phyloP scores from a whole-genome alignment of 2,888 invertebrate species.

The Hybos culiciformis region DNA sequence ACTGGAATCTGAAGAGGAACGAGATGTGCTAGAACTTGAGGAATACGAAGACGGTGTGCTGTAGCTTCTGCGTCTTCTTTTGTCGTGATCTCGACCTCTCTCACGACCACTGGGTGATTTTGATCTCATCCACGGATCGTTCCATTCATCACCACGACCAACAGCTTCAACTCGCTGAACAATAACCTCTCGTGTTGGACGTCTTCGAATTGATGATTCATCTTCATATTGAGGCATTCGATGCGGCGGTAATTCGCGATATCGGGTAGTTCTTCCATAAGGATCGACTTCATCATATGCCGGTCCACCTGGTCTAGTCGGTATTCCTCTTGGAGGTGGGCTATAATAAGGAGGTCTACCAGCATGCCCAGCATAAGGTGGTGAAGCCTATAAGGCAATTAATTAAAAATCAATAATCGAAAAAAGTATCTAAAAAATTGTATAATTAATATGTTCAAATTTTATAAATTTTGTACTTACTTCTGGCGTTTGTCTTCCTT shows the following conservation, averaged over 20 bases:
- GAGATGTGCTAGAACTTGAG: conserved; percentile 47
- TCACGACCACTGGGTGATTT: conserved; percentile 46
- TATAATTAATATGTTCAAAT: not conserved
- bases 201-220: conserved; percentile 42
- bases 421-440: too few species aligned
- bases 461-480: conserved; percentile 15
- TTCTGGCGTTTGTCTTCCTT: conserved; percentile 46
- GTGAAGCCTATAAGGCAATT: conserved; percentile 11
- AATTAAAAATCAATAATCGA: not conserved
- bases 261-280: conserved; percentile 36
- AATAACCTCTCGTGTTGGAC: conserved; percentile 59
- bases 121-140: conserved; percentile 85
- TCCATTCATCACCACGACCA: conserved; percentile 75
- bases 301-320: conserved; percentile 21
- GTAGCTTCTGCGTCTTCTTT: conserved; percentile 30
- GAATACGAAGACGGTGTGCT: conserved; percentile 34
- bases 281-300: conserved; percentile 33
- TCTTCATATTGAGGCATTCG: conserved; percentile 45
- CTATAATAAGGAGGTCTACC: conserved; percentile 27
- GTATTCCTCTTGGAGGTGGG: conserved; percentile 24
- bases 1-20: conserved; percentile 47
- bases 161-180: conserved; percentile 50
- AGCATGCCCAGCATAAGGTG: conserved; percentile 12
- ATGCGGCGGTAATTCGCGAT: conserved; percentile 41
- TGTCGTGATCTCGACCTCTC: conserved; percentile 25